A percentile compares a stretch with the other conserved stretches of the same genome.
phyloP scores from a whole-genome alignment of 2,888 invertebrate species.

The Linnaemya tessellans region DNA sequence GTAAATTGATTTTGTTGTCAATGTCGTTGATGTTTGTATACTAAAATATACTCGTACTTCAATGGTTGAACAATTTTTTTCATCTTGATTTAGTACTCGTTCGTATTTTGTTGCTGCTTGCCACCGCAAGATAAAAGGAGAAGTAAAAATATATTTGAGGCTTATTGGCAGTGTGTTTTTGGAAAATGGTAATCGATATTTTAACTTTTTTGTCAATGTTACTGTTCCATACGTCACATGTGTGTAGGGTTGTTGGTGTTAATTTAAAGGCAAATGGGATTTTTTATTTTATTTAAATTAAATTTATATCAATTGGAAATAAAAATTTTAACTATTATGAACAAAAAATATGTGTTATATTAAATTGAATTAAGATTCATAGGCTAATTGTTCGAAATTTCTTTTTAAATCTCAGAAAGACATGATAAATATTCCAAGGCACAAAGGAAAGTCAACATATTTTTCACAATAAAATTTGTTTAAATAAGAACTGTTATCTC shows the following conservation, averaged over 20 bases:
- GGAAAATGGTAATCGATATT: slow-evolving; percentile 52
- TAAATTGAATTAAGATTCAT: too few species aligned
- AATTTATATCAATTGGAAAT: too few species aligned
- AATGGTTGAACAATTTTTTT: slow-evolving; percentile 8
- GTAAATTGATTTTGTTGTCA: slow-evolving; percentile 70
- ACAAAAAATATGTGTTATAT: too few species aligned
- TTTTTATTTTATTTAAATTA: slow-evolving; percentile 47
- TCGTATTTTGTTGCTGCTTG: neutral
- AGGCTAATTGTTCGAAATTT: too few species aligned
- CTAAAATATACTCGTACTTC: slow-evolving; percentile 16
- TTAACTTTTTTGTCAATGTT: slow-evolving; percentile 36
- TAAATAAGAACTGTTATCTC: too few species aligned
- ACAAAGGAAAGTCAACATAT: too few species aligned
- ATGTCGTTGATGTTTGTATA: slow-evolving; percentile 60
- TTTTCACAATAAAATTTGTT: too few species aligned
- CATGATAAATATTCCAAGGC: too few species aligned
- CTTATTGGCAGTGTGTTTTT: slow-evolving; percentile 45
- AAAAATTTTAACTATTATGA: too few species aligned
- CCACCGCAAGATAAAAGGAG: neutral
- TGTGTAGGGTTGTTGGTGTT: slow-evolving; percentile 41
- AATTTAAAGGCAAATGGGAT: slow-evolving; percentile 51
- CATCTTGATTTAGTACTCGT: slow-evolving; percentile 2
- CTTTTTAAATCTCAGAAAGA: too few species aligned
- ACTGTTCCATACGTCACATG: slow-evolving; percentile 34
- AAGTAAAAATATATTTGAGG: slow-evolving; percentile 14